Evolutionary conservation across 2,888 invertebrate species (phyloP).

Genomic region (Caenorhabditis wallacei): DNA sequence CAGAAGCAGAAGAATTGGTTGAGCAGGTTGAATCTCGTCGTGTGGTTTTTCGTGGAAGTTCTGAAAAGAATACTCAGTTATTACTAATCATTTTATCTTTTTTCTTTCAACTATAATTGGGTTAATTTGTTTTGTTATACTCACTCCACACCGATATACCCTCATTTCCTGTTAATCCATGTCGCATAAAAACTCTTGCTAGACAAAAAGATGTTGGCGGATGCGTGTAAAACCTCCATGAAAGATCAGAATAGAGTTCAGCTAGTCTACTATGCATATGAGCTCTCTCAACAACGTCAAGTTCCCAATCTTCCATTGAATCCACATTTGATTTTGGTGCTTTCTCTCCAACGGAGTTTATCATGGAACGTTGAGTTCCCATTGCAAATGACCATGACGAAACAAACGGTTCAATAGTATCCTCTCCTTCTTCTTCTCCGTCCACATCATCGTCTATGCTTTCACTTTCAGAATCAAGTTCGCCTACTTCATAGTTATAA

Average conservation of each 20-base stretch:
- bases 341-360: slow-evolving; percentile 43
- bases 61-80: slow-evolving; percentile 30
- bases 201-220: slow-evolving; percentile 62
- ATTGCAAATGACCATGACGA: slow-evolving; percentile 49
- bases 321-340: slow-evolving; percentile 50
- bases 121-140: slow-evolving; percentile 16
- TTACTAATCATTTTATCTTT: neutral
- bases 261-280: slow-evolving; percentile 64
- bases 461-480: neutral
- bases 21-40: slow-evolving; percentile 44
- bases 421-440: slow-evolving; percentile 8
- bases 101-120: neutral
- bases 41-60: slow-evolving; percentile 32
- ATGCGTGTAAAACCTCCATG: slow-evolving; percentile 66
- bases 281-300: slow-evolving; percentile 69
- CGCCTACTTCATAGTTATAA: neutral
- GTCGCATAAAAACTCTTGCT: slow-evolving; percentile 41
- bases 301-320: slow-evolving; percentile 69
- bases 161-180: slow-evolving; percentile 51
- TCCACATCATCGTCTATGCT: neutral
- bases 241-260: slow-evolving; percentile 67
- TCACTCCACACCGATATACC: slow-evolving; percentile 42
- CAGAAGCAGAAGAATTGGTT: slow-evolving; percentile 15
- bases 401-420: slow-evolving; percentile 26
- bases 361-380: slow-evolving; percentile 44